Percentiles rank a stretch among this genome's conserved stretches.
Conservation (phyloP, 2,797 vertebrate genomes). For the Enteromius mattozi region DNA sequence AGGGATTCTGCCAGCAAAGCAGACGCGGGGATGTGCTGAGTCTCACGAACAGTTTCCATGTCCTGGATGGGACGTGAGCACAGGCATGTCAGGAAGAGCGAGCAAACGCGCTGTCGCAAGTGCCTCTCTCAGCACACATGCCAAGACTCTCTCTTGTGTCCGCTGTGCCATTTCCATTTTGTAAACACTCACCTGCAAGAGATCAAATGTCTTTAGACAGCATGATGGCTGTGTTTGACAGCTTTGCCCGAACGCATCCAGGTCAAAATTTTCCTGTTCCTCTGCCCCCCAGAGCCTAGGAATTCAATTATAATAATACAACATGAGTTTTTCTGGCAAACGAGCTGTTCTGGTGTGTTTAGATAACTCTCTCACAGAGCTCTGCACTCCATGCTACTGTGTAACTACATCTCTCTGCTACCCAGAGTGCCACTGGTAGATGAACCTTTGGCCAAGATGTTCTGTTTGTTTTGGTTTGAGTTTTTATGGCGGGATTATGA, state of each 20-base stretch:
- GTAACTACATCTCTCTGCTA: background rate
- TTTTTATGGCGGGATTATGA: slow-evolving; percentile 18
- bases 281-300: background rate
- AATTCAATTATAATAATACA: slow-evolving; percentile 3
- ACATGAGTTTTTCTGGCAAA: background rate
- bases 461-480: slow-evolving; percentile 19
- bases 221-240: slow-evolving; percentile 26
- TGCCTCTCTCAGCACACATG: slow-evolving; percentile 10
- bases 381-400: background rate
- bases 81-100: slow-evolving; percentile 29
- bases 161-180: slow-evolving; percentile 33
- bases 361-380: background rate
- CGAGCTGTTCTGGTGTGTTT: background rate
- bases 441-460: slow-evolving; percentile 14
- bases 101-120: slow-evolving; percentile 21
- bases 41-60: slow-evolving; percentile 23
- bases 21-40: slow-evolving; percentile 34
- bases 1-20: slow-evolving; percentile 42
- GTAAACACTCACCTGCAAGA: slow-evolving; percentile 42
- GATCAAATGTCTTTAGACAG: slow-evolving; percentile 26
- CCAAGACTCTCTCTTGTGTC: slow-evolving; percentile 12
- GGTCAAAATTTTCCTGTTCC: slow-evolving; percentile 21
- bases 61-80: slow-evolving; percentile 9
- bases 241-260: slow-evolving; percentile 23
- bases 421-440: background rate